Base-by-base conservation (phyloP, 2,113 vertebrate species). In the Cyprinodon tularosa region DNA sequence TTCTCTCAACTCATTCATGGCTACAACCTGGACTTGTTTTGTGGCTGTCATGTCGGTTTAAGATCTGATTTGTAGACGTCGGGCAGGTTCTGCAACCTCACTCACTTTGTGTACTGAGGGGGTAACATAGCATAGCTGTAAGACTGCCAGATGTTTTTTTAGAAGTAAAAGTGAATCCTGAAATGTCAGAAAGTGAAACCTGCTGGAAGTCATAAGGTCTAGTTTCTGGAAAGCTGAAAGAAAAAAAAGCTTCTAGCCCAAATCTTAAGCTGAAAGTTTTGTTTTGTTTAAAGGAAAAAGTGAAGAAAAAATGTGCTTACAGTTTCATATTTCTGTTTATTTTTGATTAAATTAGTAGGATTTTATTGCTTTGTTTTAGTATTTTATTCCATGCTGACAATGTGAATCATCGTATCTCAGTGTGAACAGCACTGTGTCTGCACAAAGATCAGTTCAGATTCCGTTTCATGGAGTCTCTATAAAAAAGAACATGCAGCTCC, bases 131-230 rank as follows among this genome's bases (percentile, higher is more conserved):
- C 17, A 20, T 2, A 38, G 38, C 64, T 74, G 71, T 74, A 88
- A 78, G 47, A 22, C 3, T 82, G 88, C 81, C 85, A 91, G 85
- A 90, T 86, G 80, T 75, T 71, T 5, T 66, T 71, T 63, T 68
- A 20, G 50, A 53, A 73, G 74, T 73, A 76, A 75, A 38, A 66
- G 40, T 65, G 62, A 12, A 45, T n/a, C 17, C 12, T 29, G 22
- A 78, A 66, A 85, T 74, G 70, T 84, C 77, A 70, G 42, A 67
- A 10, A 80, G 68, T 53, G 65, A 57, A 84, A 66, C 71, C 73
- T 77, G 64, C 71, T 53, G 76, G 37, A 62, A 13, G 11, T 29
- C 64, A 45, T 66, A 29, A 42, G 15, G 62, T 40, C 13, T 10
- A 38, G 38, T 20, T 40, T 64, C 15, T 64, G 39, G 8, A 81